Conservation (phyloP, 2,797 vertebrate species). For the Myoxocephalus aenaeus region DNA sequence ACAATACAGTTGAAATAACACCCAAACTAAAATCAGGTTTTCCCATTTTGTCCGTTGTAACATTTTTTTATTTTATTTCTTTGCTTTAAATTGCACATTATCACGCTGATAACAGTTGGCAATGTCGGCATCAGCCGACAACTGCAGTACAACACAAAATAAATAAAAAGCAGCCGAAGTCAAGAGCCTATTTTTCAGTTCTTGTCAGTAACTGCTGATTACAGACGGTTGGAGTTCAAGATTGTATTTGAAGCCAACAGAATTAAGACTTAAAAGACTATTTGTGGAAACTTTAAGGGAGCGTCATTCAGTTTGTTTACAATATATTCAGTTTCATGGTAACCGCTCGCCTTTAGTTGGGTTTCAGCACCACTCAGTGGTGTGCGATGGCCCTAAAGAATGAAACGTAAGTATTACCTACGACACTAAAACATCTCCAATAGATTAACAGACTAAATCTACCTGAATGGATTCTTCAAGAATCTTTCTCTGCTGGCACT, state of each 20-base stretch:
- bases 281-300: conserved; percentile 11
- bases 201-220: conserved; percentile 49
- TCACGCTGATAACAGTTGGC: conserved; percentile 24
- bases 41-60: conserved; percentile 2
- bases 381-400: conserved; percentile 5
- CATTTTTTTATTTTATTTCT: background rate
- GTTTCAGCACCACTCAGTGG: background rate
- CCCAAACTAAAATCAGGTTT: conserved; percentile 27
- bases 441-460: conserved; percentile 22
- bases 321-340: conserved; percentile 9
- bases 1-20: conserved; percentile 17
- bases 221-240: conserved; percentile 71
- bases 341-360: background rate
- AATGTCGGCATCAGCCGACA: conserved; percentile 32
- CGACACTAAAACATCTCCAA: conserved; percentile 31
- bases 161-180: conserved; percentile 36
- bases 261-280: conserved; percentile 22
- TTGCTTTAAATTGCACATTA: conserved; percentile 59
- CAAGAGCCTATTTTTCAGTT: conserved; percentile 22
- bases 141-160: conserved; percentile 12
- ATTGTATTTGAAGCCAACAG: conserved; percentile 41
- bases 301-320: conserved; percentile 28
- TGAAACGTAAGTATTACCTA: conserved; percentile 23
- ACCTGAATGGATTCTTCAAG: conserved; percentile 30
- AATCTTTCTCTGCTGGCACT: conserved; percentile 39